Evolutionary conservation across 2,888 invertebrate species (phyloP), one percentile per base, ranked within the genome.

Genomic region (Caenorhabditis auriculariae): DNA sequence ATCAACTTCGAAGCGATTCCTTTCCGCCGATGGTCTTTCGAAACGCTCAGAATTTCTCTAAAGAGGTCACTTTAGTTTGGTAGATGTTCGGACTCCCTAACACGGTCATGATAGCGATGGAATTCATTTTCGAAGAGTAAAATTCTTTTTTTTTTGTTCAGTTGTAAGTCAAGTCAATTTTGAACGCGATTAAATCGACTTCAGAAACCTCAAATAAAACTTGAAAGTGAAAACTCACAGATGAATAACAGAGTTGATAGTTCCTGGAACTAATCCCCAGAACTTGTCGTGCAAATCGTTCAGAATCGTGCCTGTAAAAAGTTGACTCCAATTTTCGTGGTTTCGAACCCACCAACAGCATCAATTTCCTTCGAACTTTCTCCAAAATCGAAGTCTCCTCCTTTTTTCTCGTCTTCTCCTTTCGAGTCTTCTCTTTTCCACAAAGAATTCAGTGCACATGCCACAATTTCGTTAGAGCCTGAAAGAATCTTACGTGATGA

Each of bases 391-490:
- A 54, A 54, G 6, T 54, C 54, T n/a, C n/a, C n/a, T n/a, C n/a
- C n/a, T 42, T 48, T 44, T 19, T 48, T 27, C 27, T 19, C n/a
- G 1, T 54, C 37, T 17, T 48, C 29, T 44, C 49, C 49, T 29
- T 54, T 37, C 3, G 42, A 44, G 19, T 56, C 56, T 19, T 49
- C 38, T 15, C 52, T 26, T 46, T 42, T 37, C 60, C 60, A 61
- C 23, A 61, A 53, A 26, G 60, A 61, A 44, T 51, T 61, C 53
- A 61, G 26, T 56, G 56, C 56, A 9, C 55, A 56, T 53, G 56
- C 60, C 37, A 56, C 60, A 4, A 61, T 49, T 56, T 61, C 49
- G 19, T 53, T 50, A 32, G n/a, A n/a, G n/a, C n/a, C n/a, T n/a
- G n/a, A n/a, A n/a, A n/a, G n/a, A n/a, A n/a, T n/a, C n/a, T n/a